phyloP scores from a whole-genome alignment of 2,888 invertebrate species.

The Zeuzera pyrina region DNA sequence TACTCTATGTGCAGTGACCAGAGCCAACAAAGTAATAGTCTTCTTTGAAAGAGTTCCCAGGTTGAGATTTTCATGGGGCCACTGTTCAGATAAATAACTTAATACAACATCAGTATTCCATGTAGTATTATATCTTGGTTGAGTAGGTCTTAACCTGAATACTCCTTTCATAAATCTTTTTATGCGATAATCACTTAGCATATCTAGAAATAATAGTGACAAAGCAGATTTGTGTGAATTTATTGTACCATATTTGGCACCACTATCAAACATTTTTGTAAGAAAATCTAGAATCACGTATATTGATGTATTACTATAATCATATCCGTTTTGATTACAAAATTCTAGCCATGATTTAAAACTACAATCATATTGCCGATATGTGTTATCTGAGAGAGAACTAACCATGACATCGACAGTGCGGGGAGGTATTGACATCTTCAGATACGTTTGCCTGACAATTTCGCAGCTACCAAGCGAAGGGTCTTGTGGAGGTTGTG shows the following conservation, averaged over 20 bases:
- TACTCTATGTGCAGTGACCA: slow-evolving; percentile 5
- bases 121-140: slow-evolving; percentile 3
- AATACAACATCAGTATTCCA: slow-evolving; percentile 7
- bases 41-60: slow-evolving; percentile 6
- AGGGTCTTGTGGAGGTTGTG: slow-evolving; percentile 7
- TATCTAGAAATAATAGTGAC: slow-evolving; percentile 3
- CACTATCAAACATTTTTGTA: not conserved
- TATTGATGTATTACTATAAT: too few relatives aligned
- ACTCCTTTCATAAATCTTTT: slow-evolving; percentile 8
- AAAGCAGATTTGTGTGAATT: slow-evolving; percentile 5
- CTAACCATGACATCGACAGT: slow-evolving; percentile 8
- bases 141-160: slow-evolving; percentile 5
- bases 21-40: slow-evolving; percentile 2
- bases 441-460: slow-evolving; percentile 1
- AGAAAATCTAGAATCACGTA: not conserved
- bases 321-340: too few relatives aligned
- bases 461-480: slow-evolving; percentile 6
- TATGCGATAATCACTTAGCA: slow-evolving; percentile 4
- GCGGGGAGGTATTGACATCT: too few relatives aligned
- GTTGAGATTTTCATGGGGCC: slow-evolving; percentile 3
- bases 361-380: slow-evolving; percentile 8
- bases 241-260: slow-evolving; percentile 4
- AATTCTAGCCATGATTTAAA: too few relatives aligned
- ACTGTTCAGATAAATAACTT: not conserved
- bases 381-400: slow-evolving; percentile 5